Evolutionary conservation across 2,113 vertebrate species (phyloP), one percentile per base, ranked within the genome.

Genomic region (Sorex araneus): DNA sequence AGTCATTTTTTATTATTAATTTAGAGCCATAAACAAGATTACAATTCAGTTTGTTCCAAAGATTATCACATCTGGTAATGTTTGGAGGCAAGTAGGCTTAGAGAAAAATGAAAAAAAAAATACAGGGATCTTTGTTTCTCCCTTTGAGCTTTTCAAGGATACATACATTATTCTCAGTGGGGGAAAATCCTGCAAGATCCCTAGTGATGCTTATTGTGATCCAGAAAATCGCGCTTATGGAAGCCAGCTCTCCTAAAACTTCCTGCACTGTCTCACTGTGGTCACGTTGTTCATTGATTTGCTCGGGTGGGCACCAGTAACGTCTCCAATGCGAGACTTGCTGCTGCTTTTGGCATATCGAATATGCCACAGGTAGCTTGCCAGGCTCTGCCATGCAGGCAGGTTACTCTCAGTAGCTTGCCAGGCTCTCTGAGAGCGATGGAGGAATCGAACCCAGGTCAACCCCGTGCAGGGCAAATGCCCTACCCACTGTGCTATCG

Each of bases 91-190:
- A 70, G 45, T 10, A 30, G 16, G 8, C 23, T 78, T 18, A 45
- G 18, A 12, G 28, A 12, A 66, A 50, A 70, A 27, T 63, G 94
- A 60, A 85, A 27, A 23, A 12, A 66, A 50, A 70, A 23, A 67
- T 94, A 60, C 82, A 27, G 83, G 66, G 25, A 85, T 95, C 83
- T 67, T 60, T 78, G 54, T 79, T 83, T 93, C 92, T 92, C 80
- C 27, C 30, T 23, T 86, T 69, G 71, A 90, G 60, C 89, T 96
- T 95, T 95, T 73, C 83, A 81, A 94, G 90, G 93, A 92, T 93
- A 93, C 18, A 84, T 50, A 94, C 86, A 47, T n/a, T 79, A 64
- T 92, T 92, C 69, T 84, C 45, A 81, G 83, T 73, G 88, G 85
- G 78, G 69, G 27, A 36, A 32, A 2, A 5, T 28, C 28, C 9